Evolutionary conservation across 2,113 vertebrate species (phyloP), one percentile per base, ranked within the genome.

Genomic region (Cyprinodon tularosa): DNA sequence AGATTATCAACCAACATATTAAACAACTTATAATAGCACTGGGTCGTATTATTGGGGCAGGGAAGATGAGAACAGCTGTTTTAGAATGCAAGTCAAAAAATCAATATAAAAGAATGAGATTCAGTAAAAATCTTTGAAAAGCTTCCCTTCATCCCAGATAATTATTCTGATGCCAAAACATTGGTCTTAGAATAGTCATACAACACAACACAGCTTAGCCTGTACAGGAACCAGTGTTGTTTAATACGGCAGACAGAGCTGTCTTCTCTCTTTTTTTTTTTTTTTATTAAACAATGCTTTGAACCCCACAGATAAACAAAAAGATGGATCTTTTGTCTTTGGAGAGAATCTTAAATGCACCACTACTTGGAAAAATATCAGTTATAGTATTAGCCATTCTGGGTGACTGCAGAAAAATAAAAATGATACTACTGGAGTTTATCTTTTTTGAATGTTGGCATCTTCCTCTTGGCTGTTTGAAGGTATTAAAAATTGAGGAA

Each of bases 111-210:
- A 90, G 78, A 83, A 78, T 90, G 70, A 83, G 76, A 83, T 17
- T 77, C 85, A 80, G 80, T 86, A 90, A 90, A 91, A 84, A 62
- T 88, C 76, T 78, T 79, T 57, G 74, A 83, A 89, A 90, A 88
- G 90, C 83, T 81, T 79, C 82, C 29, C 90, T 91, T 90, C 81
- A 75, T 88, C 84, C 86, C 80, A 71, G 78, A 9, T 82, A 91
- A 90, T 91, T 90, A 93, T 91, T 83, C 79, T 85, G 92, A 90
- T 91, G 85, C 68, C 85, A 90, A 92, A 93, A 92, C 87, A 88
- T 68, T 68, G 76, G 82, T 90, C 91, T 93, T 92, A 93, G 93
- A 91, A 92, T 90, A 94, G 89, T 69, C 74, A 81, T 84, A 71
- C 73, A 91, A 88, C 76, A 77, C 78, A 85, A 77, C 37, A 81